Percentiles rank a stretch among this genome's conserved stretches.
Conservation (phyloP, 2,888 invertebrate species). For the Oeneis ivallda region DNA sequence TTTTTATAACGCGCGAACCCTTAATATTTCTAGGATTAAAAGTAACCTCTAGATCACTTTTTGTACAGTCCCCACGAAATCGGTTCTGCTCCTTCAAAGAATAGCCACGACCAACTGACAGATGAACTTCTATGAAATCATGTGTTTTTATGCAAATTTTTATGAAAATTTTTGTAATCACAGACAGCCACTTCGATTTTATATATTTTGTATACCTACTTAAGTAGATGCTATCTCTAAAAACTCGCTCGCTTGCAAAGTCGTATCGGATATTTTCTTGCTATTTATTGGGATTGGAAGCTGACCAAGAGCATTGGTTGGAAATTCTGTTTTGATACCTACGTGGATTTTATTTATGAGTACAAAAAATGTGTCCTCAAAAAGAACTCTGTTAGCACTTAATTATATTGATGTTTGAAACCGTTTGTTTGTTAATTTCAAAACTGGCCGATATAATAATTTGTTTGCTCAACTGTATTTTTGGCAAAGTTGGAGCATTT, state of each 20-base stretch:
- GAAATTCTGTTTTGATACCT: conserved; percentile 7
- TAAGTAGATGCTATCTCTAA: conserved; percentile 11
- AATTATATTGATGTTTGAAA: background rate
- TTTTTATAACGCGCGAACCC: too few species aligned
- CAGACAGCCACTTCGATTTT: too few species aligned
- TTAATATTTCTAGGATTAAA: too few species aligned
- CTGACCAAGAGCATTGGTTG: conserved; percentile 12
- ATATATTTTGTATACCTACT: too few species aligned
- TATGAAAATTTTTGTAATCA: too few species aligned
- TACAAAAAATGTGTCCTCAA: background rate
- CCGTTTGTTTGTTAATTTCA: background rate
- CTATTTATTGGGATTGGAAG: conserved; percentile 22
- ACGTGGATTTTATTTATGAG: conserved; percentile 3
- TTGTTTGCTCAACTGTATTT: background rate
- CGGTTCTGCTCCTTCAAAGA: too few species aligned
- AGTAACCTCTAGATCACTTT: too few species aligned
- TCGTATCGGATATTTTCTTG: conserved; percentile 18
- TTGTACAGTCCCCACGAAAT: too few species aligned
- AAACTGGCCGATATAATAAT: background rate
- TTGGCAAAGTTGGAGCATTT: background rate
- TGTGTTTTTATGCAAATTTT: too few species aligned
- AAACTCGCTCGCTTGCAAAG: conserved; percentile 15
- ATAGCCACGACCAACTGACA: too few species aligned
- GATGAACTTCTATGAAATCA: too few species aligned
- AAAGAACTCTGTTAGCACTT: background rate